Base-by-base conservation (phyloP, 2,113 vertebrate genomes). In the Orycteropus afer region DNA sequence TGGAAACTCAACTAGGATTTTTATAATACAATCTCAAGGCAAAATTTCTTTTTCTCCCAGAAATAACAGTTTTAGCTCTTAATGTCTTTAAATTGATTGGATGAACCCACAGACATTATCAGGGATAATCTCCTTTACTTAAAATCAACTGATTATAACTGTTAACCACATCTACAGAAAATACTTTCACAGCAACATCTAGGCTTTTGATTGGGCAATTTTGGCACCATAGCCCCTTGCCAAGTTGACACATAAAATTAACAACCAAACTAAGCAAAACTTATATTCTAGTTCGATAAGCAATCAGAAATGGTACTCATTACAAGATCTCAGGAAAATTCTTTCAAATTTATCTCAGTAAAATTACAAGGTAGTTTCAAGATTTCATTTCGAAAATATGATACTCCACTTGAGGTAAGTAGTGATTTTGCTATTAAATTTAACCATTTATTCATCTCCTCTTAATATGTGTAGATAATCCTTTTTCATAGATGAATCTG, bases 351-450 rank as follows among this genome's bases (percentile, higher is more conserved):
- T 92, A 42, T 80, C 78, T 51, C 86, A 73, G 74, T 74, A 86
- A 40, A 84, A 74, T 65, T 79, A 87, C 34, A 84, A 53, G 34
- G 34, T 57, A 92, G 77, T 85, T 32, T 94, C 27, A 94, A 89
- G 55, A 79, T 86, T 93, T 93, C 49, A 57, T 63, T 86, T 90
- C 61, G 85, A 82, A 93, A 86, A 49, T 53, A 29, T 82, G 40
- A 63, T 71, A 87, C 15, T 91, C 53, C 73, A 85, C 73, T 89
- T 94, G 89, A 93, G 55, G 89, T 67, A 91, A 88, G 32, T 20
- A 42, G 34, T 69, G 42, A 77, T 86, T 89, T 90, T 77, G 49
- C 22, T 42, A 67, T 90, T 83, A 93, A 79, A 87, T 77, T 91
- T 76, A 69, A 27, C 27, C 59, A 55, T 89, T 78, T 90, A 53